Evolutionary conservation across 2,113 vertebrate genomes (phyloP).

Genomic region (Heliornis fulica): DNA sequence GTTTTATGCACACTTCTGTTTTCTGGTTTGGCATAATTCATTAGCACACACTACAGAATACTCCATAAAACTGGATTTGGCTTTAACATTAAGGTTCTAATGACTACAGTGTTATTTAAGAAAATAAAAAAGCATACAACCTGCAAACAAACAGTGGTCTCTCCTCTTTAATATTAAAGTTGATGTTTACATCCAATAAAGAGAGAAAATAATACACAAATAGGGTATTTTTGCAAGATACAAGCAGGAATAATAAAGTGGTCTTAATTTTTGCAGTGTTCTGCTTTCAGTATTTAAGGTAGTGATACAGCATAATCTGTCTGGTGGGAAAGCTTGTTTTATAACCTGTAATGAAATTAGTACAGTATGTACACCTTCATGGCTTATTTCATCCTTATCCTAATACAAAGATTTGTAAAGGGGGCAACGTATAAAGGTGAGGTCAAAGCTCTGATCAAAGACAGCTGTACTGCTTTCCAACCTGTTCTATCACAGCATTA

Average conservation of each 20-base stretch:
- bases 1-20: slow-evolving; percentile 77
- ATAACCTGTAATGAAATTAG: neutral
- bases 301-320: neutral
- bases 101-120: slow-evolving; percentile 43
- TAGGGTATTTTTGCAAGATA: neutral
- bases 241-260: neutral
- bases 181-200: neutral
- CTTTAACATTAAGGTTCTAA: slow-evolving; percentile 68
- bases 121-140: slow-evolving; percentile 15
- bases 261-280: neutral
- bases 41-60: slow-evolving; percentile 69
- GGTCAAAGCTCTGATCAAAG: slow-evolving; percentile 1
- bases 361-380: neutral
- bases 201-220: neutral
- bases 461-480: neutral
- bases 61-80: slow-evolving; percentile 74
- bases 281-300: neutral
- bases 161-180: neutral
- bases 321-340: neutral
- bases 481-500: slow-evolving; percentile 29
- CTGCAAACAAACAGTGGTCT: neutral
- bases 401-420: neutral
- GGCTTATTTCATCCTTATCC: neutral
- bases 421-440: neutral
- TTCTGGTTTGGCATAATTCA: slow-evolving; percentile 75